Evolutionary conservation across 2,888 invertebrate genomes (phyloP), one percentile per base, ranked within the genome.

Genomic region (Ormyrus rosae): DNA sequence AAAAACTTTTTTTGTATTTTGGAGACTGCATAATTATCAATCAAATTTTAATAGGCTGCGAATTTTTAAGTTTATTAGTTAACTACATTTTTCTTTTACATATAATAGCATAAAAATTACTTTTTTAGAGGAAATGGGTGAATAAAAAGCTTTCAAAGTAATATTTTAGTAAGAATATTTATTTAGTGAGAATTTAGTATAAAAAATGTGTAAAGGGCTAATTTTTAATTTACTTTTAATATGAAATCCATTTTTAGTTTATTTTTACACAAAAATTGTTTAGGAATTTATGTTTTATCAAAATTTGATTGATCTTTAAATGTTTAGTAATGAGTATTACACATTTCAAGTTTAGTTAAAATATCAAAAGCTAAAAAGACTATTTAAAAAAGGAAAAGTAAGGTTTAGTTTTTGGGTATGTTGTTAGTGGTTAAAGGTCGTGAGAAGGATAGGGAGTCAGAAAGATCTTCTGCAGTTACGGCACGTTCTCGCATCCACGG

Each of bases 401-500:
- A 85, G 86, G 84, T 82, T 87, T 87, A 89, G 89, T 83, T 86
- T 34, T 87, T 85, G 85, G 84, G 84, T 86, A 84, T 87, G 86
- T 86, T 87, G 84, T 85, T 87, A 84, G 86, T 84, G 91, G 92
- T 86, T 86, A 90, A 90, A 85, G 91, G 92, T 87, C 91, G 92
- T 91, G 92, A 92, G 89, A 91, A 91, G 90, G 92, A 90, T 88
- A 89, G 88, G 85, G 90, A 90, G 85, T 88, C 92, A 85, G 91
- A 91, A 86, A 93, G 94, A 82, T 92, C 93, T 87, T 94, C 94
- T 91, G 93, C 94, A 86, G 93, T 92, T 85, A 92, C 93, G 78
- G 94, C 94, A 86, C 92, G 93, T 87, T 90, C 91, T 91, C 93
- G 94, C 91, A 94, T 94, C 91, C 94, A 94, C 91, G 92, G 92